phyloP scores from a whole-genome alignment of 2,113 vertebrate genomes.

The Poecile atricapillus region DNA sequence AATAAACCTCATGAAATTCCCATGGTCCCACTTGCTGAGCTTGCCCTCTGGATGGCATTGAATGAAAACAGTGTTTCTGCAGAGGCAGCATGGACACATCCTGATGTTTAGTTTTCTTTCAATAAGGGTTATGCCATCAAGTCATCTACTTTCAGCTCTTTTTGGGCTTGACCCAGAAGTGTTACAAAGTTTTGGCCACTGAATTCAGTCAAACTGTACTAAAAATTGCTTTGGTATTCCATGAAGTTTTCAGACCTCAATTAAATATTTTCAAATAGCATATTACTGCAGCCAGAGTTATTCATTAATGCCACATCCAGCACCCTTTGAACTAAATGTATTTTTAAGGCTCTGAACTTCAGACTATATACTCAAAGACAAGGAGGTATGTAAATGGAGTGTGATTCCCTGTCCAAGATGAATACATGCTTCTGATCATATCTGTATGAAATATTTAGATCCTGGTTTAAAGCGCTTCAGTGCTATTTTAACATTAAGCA shows the following conservation, averaged over 20 bases:
- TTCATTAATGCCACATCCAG: background rate
- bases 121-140: background rate
- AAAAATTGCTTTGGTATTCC: background rate
- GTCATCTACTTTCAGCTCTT: background rate
- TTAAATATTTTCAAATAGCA: slow-evolving; percentile 48
- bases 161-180: background rate
- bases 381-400: slow-evolving; percentile 13
- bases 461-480: background rate
- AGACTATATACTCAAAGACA: background rate
- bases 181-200: background rate
- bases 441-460: slow-evolving; percentile 22
- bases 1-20: background rate
- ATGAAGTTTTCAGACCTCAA: background rate
- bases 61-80: background rate
- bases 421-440: slow-evolving; percentile 40
- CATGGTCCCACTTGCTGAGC: too few species aligned
- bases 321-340: slow-evolving; percentile 13
- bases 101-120: background rate
- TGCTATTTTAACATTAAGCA: background rate
- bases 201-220: background rate
- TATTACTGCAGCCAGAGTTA: slow-evolving; percentile 12
- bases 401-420: slow-evolving; percentile 17
- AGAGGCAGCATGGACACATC: background rate
- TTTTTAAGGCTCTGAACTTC: slow-evolving; percentile 43
- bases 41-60: background rate